Evolutionary conservation across 2,888 invertebrate species (phyloP), one percentile per base, ranked within the genome.

Genomic region (Tridacna crocea): DNA sequence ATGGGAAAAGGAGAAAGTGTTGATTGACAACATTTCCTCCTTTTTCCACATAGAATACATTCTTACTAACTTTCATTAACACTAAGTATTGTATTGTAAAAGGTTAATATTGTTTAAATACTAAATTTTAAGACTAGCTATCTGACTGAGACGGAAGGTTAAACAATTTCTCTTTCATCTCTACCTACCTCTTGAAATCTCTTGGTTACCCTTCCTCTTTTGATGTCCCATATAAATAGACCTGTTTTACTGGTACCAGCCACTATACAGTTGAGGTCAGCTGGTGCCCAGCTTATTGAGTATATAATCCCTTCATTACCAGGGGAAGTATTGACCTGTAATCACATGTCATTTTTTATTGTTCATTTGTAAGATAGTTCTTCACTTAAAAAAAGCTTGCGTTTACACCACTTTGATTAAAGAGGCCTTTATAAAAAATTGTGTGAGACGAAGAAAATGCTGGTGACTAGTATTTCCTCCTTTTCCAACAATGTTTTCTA

Each of bases 231-330:
- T 47, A 95, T 92, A 78, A 95, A 94, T 55, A 93, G 90, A 11
- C 94, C 94, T 72, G 92, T 89, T 72, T 92, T 92, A 0, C 94
- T 92, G 8, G 95, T 95, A 36, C 92, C 93, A 13, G 94, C 94
- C 8, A 92, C 94, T 27, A 95, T 91, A 87, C 94, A 95, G 87
- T 94, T 92, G 4, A 94, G 90, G 80, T 95, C 94, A 12, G 92
- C 91, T n/a, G 95, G 95, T 8, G 94, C 94, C 94, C 94, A 94
- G 13, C 92, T 91, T 75, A 94, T 85, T 19, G 93, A 92, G 86
- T 95, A 95, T 48, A 95, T 94, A 48, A 95, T 93, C 46, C 94
- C 94, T 82, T 94, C 93, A 86, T 94, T 94, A 22, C 94, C 94
- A 8, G 93, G 92, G 2, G 94, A 94, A 0, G 92, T 91, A 36